Percentiles rank a stretch among this genome's conserved stretches.
Evolutionary conservation across 2,888 invertebrate genomes (phyloP).

Genomic region (Carterocephalus palaemon): DNA sequence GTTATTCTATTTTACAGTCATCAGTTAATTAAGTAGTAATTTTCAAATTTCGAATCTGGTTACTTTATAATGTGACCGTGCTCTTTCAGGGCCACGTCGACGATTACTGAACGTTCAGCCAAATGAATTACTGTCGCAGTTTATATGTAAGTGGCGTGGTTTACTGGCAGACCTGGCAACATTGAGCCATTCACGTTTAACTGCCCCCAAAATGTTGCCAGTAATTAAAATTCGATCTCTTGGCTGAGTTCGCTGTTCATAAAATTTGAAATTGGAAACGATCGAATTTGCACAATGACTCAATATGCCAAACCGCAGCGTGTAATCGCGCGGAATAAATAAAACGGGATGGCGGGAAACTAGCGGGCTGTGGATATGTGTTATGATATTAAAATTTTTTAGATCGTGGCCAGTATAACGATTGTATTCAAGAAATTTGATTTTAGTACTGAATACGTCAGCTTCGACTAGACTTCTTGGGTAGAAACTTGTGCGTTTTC

Average conservation of each 20-base stretch:
- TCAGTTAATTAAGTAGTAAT: constrained; percentile 20
- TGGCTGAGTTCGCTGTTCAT: constrained; percentile 25
- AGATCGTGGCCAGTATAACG: background rate
- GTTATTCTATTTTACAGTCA: constrained; percentile 14
- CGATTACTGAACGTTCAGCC: constrained; percentile 15
- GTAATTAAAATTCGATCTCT: constrained; percentile 25
- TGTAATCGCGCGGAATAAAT: constrained; percentile 24
- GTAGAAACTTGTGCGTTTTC: too few species aligned
- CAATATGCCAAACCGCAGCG: constrained; percentile 24
- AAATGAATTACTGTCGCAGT: constrained; percentile 30
- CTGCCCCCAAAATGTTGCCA: constrained; percentile 25
- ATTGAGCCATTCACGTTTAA: constrained; percentile 27
- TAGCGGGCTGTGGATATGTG: constrained; percentile 7
- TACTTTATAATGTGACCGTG: constrained; percentile 28
- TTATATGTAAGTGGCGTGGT: constrained; percentile 31
- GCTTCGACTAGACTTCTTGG: too few species aligned
- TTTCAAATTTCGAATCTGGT: constrained; percentile 16
- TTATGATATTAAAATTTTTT: background rate
- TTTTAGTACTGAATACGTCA: too few species aligned
- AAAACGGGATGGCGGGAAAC: constrained; percentile 10
- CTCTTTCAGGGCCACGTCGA: constrained; percentile 32
- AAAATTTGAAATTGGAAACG: constrained; percentile 24
- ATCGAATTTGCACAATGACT: constrained; percentile 23
- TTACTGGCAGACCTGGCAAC: constrained; percentile 32
- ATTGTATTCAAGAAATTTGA: too few species aligned